Percentiles rank a stretch among this genome's conserved stretches.
These are phyloP conservation scores for Cephalopholis sonnerati DNA, from an alignment of 2,113 vertebrate genomes.

Conservation along the genomic window DNA sequence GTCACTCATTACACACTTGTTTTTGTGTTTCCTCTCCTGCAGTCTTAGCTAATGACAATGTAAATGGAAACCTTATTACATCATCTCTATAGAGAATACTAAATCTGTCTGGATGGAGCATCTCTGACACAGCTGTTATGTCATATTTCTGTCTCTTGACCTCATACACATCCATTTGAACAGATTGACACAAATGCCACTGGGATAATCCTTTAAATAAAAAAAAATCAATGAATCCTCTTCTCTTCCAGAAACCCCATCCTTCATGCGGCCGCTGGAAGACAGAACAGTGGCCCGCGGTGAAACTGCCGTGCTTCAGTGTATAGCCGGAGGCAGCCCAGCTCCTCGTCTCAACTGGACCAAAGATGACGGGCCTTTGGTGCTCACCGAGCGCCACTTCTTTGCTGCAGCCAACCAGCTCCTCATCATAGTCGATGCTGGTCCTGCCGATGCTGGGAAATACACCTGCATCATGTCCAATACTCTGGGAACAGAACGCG, in stretches of 20 bases:
- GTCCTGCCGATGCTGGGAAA: conserved; percentile 91
- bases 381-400: conserved; percentile 95
- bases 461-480: conserved; percentile 99
- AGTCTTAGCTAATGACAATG: background rate
- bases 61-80: conserved; percentile 25
- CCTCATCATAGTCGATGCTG: conserved; percentile 95
- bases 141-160: background rate
- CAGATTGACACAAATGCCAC: background rate
- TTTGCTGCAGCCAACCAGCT: conserved; percentile 97
- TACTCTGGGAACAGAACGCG: conserved; percentile 93
- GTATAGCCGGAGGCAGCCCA: conserved; percentile 95
- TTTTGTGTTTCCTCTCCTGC: conserved; percentile 8
- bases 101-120: background rate
- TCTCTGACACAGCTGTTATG: background rate
- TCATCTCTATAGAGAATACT: background rate
- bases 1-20: conserved; percentile 11
- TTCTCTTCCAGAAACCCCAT: conserved; percentile 90
- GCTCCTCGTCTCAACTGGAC: conserved; percentile 96
- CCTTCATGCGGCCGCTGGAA: conserved; percentile 90
- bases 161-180: background rate
- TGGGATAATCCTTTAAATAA: conserved; percentile 1
- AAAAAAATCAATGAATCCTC: conserved; percentile 11
- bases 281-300: conserved; percentile 93
- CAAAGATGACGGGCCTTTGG: conserved; percentile 93
- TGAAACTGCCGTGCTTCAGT: conserved; percentile 95